Base-by-base conservation (phyloP, 2,113 vertebrate species). In the Amphiprion percula region DNA sequence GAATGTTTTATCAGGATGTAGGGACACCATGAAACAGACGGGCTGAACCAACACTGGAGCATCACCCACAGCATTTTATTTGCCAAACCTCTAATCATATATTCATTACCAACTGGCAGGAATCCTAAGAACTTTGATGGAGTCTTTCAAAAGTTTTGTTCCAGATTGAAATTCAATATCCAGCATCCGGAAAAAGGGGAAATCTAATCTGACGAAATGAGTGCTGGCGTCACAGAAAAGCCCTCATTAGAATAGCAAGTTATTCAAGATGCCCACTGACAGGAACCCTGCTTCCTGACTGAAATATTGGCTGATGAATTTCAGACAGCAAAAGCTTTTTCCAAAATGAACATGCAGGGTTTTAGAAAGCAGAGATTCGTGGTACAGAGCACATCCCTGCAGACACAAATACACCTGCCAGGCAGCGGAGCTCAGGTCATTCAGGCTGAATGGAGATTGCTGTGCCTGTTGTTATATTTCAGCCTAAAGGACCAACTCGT, bases 271-370 rank as follows among this genome's bases (percentile, higher is more conserved):
- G 60, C 16, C 65, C n/a, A 5, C 23, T 54, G 60, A 44, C 61
- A 49, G 52, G 30, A 5, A 64, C 66, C 19, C 52, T 26, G 52
- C 37, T 37, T 41, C 52, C 1, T 2, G 17, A 15, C 23, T 74
- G 61, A 75, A 62, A 68, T 50, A 63, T 26, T 67, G 68, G 83
- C 55, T 68, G 66, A 10, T 44, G 21, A 69, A 4, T 72, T 52
- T 72, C 65, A 70, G 60, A 52, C 70, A 16, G 56, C 33, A 10
- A 21, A 73, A 67, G 47, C n/a, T 21, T 83, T 74, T 63, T 59
- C 53, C 46, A 58, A 71, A 65, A 64, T 46, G 46, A 67, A 23
- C 7, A 2, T 9, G 37, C 12, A 10, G 59, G 15, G 7, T 12
- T 78, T 56, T 28, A 15, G 2, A 71, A 44, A 55, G 58, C 2